Evolutionary conservation across 2,113 vertebrate genomes (phyloP), one percentile per base, ranked within the genome.

Genomic region (Scopus umbretta): DNA sequence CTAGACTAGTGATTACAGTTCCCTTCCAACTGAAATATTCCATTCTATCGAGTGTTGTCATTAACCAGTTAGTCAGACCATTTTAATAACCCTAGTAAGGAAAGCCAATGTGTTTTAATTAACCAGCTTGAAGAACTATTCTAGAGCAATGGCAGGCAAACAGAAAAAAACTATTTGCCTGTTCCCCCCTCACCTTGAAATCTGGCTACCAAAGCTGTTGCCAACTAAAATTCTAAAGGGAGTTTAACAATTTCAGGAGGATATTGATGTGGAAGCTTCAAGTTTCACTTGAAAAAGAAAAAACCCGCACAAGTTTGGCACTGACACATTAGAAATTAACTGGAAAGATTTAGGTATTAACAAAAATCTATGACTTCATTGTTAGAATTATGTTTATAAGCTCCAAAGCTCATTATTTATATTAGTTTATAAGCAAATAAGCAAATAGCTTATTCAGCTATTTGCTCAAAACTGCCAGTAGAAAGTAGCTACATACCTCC

Each of bases 401-500:
- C 13, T 86, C 40, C 11, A 17, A 21, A n/a, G n/a, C n/a, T n/a
- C n/a, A n/a, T n/a, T n/a, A n/a, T n/a, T n/a, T n/a, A n/a, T n/a
- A n/a, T n/a, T n/a, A n/a, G n/a, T n/a, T n/a, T n/a, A n/a, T n/a
- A n/a, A n/a, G n/a, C n/a, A n/a, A n/a, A n/a, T n/a, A n/a, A n/a
- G n/a, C n/a, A n/a, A n/a, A n/a, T n/a, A n/a, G n/a, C n/a, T n/a
- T n/a, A 65, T 80, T 85, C 45, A 58, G 55, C 18, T 62, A 4
- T 62, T 58, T 66, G 50, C 47, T 92, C 38, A 67, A 75, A 71
- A 71, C 10, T 65, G 45, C 6, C 23, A 79, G 19, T 0, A 91
- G 12, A 43, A 75, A 86, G 10, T 34, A 91, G 25, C 63, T 59
- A 56, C 93, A 81, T 97, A 99, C 99, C 99, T 99, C 99, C 92